These are phyloP conservation scores for Ceuthmochares aereus DNA, from an alignment of 2,113 vertebrate species.

Conservation along the genomic window DNA sequence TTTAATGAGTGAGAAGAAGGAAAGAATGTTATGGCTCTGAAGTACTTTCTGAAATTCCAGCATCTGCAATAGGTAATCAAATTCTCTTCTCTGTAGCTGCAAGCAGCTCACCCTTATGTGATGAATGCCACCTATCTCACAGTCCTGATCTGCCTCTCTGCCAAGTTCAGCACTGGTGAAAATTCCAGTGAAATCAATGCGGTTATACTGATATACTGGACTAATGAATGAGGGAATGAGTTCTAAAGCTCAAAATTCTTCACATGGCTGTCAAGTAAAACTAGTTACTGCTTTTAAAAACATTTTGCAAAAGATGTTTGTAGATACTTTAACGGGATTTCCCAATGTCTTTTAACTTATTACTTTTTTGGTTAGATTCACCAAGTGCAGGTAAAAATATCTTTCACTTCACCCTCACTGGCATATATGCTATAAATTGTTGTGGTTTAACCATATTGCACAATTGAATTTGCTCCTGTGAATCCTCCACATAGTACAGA, in stretches of 20 bases:
- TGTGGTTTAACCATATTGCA: conserved; percentile 2
- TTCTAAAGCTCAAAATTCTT: conserved; percentile 27
- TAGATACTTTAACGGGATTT: conserved; percentile 30
- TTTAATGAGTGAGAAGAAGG: background rate
- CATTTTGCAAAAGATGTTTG: background rate
- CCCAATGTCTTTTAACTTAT: background rate
- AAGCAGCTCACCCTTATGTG: conserved; percentile 7
- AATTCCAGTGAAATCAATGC: background rate
- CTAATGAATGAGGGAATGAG: background rate
- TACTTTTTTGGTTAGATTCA: background rate
- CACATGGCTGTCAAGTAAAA: conserved; percentile 52
- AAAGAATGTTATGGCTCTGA: background rate
- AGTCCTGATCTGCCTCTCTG: background rate
- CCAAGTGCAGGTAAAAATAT: conserved; percentile 21
- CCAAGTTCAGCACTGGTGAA: background rate
- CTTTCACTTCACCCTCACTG: background rate
- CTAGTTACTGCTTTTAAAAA: conserved; percentile 44
- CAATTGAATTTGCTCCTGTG: conserved; percentile 43
- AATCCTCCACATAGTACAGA: background rate
- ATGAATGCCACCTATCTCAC: background rate
- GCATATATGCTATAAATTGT: conserved; percentile 29
- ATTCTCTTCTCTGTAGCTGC: conserved; percentile 29
- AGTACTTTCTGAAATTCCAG: conserved; percentile 47
- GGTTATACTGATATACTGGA: background rate
- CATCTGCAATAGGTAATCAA: conserved; percentile 43